Evolutionary conservation across 92 coral and sea anemone species (phyloP), one percentile per base, ranked within the genome.

Genomic region (Virgularia gustaviana): DNA sequence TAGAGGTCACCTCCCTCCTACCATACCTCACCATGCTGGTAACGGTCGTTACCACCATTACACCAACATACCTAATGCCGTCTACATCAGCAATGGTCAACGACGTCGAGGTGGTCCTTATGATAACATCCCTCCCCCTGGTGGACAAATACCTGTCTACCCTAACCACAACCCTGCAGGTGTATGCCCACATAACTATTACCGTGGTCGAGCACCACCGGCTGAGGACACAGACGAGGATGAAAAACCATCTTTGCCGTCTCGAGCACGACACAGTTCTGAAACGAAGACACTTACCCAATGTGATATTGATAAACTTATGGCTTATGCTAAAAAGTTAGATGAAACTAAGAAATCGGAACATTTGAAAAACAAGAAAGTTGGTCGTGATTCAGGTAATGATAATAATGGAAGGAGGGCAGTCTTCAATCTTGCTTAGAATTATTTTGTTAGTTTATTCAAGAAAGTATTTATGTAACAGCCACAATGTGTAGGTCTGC

Each of bases 121-220:
- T 47, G 73, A 22, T 32, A 54, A 81, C 59, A 71, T 74, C n/a
- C 72, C 67, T 27, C 56, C 67, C 36, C 56, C 76, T 4, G 70
- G 70, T 1, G 73, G 84, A 4, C 81, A 76, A 37, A 44, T 51
- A 33, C 79, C 60, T 2, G 66, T 56, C 20, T 68, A 68, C 55
- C 75, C 75, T 0, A 33, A 43, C 2, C 35, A 33, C 33, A 51
- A 51, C 24, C 75, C 47, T 20, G 47, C 75, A 29, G 51, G 47
- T 11, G 47, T 31, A 22, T 61, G 51, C 1, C 72, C 41, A 32
- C 60, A 89, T 23, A 61, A 85, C 15, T 94, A 81, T 66, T 77
- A 79, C 57, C 61, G 86, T 27, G 84, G 94, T 31, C 78, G 99
- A n/a, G 96, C 91, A 0, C 89, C 88, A 1, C 99, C 99, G 0